A percentile compares a stretch with the other conserved stretches of the same genome.
Conservation (phyloP, 2,797 vertebrate genomes). For the Mormyrops attenuatus region DNA sequence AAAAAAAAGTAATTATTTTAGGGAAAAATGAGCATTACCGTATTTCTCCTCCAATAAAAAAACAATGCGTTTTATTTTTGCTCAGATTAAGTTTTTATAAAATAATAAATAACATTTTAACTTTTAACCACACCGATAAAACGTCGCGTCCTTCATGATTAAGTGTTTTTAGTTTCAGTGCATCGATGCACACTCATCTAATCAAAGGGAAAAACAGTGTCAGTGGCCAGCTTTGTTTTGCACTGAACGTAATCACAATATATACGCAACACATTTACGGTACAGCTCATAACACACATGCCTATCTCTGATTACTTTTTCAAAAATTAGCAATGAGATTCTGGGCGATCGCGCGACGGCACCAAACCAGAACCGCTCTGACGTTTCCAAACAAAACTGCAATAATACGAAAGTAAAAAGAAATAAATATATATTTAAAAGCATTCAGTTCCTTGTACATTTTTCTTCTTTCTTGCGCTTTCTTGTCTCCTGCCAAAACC, state of each 20-base stretch:
- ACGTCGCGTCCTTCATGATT: neutral
- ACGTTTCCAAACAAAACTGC: constrained; percentile 38
- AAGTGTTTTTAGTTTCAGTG: neutral
- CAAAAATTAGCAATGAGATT: neutral
- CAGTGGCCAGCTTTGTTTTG: neutral
- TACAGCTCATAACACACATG: neutral
- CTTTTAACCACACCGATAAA: neutral
- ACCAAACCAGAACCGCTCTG: constrained; percentile 22
- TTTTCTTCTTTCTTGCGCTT: constrained; percentile 50
- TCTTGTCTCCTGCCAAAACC: constrained; percentile 70
- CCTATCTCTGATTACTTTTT: neutral
- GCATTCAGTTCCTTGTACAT: constrained; percentile 46
- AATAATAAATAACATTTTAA: neutral
- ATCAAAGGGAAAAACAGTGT: neutral
- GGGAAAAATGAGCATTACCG: neutral
- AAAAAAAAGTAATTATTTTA: neutral
- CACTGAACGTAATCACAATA: neutral
- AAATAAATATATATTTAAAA: constrained; percentile 64
- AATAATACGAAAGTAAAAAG: constrained; percentile 59
- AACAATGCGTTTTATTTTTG: neutral
- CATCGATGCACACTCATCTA: neutral
- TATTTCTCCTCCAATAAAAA: neutral
- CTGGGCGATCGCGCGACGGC: neutral
- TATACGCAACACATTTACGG: neutral
- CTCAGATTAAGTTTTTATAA: neutral